Conservation (phyloP, 92 coral and sea anemone species). For the Palythoa grandis region DNA sequence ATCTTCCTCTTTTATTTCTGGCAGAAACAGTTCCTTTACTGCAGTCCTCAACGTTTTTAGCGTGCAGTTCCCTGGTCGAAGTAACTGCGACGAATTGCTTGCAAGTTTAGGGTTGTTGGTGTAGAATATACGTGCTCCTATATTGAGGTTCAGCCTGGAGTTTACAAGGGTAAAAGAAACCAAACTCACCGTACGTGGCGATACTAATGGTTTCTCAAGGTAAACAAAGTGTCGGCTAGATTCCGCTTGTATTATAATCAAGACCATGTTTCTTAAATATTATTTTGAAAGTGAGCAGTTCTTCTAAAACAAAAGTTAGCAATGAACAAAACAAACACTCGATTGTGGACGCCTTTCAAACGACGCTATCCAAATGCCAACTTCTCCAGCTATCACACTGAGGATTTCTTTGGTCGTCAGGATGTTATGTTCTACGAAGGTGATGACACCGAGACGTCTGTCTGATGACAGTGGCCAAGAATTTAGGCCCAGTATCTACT, state of each 20-base stretch:
- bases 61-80: neutral
- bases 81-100: neutral
- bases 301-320: constrained; percentile 5
- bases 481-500: neutral
- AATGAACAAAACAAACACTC: neutral
- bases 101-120: neutral
- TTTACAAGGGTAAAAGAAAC: constrained; percentile 3
- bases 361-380: neutral
- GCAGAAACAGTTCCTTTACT: neutral
- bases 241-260: neutral
- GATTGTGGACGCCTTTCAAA: neutral
- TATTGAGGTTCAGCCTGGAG: constrained; percentile 1
- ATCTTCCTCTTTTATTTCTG: neutral
- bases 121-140: neutral
- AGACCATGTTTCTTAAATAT: neutral
- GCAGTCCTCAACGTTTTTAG: neutral
- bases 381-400: neutral
- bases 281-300: neutral
- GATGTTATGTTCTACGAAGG: neutral
- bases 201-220: constrained; percentile 1
- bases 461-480: neutral
- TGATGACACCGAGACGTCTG: neutral
- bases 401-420: neutral
- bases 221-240: constrained; percentile 12
- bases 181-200: neutral